Evolutionary conservation across 2,888 invertebrate species (phyloP), one percentile per base, ranked within the genome.

Genomic region (Phymatocera aterrima): DNA sequence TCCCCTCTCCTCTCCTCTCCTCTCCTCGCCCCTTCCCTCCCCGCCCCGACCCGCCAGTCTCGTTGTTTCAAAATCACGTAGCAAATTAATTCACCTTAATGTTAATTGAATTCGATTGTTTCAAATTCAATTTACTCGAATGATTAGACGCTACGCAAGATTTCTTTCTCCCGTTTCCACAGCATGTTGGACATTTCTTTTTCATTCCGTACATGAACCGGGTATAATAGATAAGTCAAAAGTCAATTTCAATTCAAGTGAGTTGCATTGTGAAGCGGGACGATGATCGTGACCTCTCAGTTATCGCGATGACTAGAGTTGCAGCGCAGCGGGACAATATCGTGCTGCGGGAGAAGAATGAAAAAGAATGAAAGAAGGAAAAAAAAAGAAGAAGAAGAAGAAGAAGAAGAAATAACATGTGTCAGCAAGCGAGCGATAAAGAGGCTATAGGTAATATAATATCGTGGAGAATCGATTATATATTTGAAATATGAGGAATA

Each of bases 401-500:
- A 61, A 31, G 31, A 18, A 10, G 18, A 51, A 18, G 21, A 51
- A 51, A 51, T 51, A 51, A 51, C 57, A 28, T 57, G 28, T 57
- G 57, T 57, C 57, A 57, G 57, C 12, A 24, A 15, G 2, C 10
- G 21, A 57, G 28, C 21, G 18, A 18, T 46, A 46, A 21, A 51
- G n/a, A n/a, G n/a, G n/a, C n/a, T n/a, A n/a, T n/a, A n/a, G n/a
- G n/a, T n/a, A n/a, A n/a, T n/a, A n/a, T n/a, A n/a, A n/a, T n/a
- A n/a, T n/a, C n/a, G n/a, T 51, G 24, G 57, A 57, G 28, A 28
- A 57, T 57, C 57, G 57, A 57, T 57, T 57, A 57, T n/a, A 43
- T 43, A n/a, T n/a, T 54, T 3, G 18, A 51, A 51, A 51, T 1
- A 18, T n/a, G n/a, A 18, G 2, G 18, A n/a, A 54, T n/a, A 54